phyloP scores from a whole-genome alignment of 2,113 vertebrate species.

The Burhinus oedicnemus region DNA sequence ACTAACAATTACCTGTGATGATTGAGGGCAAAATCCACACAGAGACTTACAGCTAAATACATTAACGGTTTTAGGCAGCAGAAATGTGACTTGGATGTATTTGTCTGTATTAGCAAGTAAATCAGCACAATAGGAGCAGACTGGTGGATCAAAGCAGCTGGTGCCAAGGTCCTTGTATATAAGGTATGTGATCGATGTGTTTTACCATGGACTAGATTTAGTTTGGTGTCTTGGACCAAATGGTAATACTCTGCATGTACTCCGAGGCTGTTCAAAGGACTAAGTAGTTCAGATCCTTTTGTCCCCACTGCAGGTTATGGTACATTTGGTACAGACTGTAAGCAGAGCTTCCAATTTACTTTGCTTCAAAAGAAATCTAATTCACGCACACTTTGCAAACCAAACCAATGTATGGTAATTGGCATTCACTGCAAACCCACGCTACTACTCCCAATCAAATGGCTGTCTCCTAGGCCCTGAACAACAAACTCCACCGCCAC shows the following conservation, averaged over 20 bases:
- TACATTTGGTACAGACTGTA: neutral
- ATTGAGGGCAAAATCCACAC: neutral
- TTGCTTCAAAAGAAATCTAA: neutral
- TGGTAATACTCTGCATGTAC: neutral
- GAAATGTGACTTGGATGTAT: neutral
- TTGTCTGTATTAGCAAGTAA: neutral
- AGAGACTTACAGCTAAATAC: neutral
- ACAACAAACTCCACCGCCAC: neutral
- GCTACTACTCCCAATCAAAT: neutral
- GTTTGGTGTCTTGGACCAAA: neutral
- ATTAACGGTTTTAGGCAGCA: neutral
- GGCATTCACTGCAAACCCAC: neutral
- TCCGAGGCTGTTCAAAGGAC: neutral
- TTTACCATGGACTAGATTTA: neutral
- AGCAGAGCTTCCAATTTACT: neutral
- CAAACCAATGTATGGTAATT: neutral
- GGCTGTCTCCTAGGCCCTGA: neutral
- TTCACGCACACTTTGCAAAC: neutral
- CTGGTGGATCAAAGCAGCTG: neutral
- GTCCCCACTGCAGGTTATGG: neutral
- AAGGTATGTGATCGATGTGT: neutral
- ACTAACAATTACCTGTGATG: neutral
- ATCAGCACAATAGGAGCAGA: neutral
- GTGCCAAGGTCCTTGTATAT: neutral
- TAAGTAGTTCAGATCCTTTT: neutral